Percentiles rank a stretch among this genome's conserved stretches.
Conservation (phyloP, 2,888 invertebrate species). For the Pheosia gnoma region DNA sequence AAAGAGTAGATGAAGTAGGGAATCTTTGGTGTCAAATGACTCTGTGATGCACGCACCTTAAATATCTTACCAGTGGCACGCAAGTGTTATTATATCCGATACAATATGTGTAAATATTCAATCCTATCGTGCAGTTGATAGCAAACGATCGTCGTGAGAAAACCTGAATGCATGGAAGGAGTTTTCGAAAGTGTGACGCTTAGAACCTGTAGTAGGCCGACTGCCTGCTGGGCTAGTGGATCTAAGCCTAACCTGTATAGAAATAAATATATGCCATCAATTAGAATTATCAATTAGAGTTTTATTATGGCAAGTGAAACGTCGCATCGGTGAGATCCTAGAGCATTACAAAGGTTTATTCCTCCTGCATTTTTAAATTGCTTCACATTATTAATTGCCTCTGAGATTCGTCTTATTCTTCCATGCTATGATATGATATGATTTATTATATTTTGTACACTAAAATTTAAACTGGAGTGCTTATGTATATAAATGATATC, state of each 20-base stretch:
- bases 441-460: too few relatives aligned
- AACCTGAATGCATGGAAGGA: background rate
- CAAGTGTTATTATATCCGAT: background rate
- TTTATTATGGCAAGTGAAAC: too few relatives aligned
- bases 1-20: background rate
- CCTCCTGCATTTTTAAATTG: too few relatives aligned
- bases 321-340: too few relatives aligned
- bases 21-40: background rate
- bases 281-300: too few relatives aligned
- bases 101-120: background rate
- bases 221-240: background rate
- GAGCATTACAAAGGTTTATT: too few relatives aligned
- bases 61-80: background rate
- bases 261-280: too few relatives aligned
- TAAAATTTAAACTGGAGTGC: too few relatives aligned
- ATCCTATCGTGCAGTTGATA: constrained; percentile 4
- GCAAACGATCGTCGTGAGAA: constrained; percentile 4
- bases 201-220: background rate
- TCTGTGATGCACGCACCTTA: background rate
- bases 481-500: too few relatives aligned
- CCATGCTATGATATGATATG: too few relatives aligned
- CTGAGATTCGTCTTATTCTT: too few relatives aligned
- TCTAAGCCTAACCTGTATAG: background rate
- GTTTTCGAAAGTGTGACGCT: constrained; percentile 2
- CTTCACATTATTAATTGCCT: too few relatives aligned